These are phyloP conservation scores for Tapirus indicus DNA, from an alignment of 2,797 vertebrate genomes.

Conservation along the genomic window DNA sequence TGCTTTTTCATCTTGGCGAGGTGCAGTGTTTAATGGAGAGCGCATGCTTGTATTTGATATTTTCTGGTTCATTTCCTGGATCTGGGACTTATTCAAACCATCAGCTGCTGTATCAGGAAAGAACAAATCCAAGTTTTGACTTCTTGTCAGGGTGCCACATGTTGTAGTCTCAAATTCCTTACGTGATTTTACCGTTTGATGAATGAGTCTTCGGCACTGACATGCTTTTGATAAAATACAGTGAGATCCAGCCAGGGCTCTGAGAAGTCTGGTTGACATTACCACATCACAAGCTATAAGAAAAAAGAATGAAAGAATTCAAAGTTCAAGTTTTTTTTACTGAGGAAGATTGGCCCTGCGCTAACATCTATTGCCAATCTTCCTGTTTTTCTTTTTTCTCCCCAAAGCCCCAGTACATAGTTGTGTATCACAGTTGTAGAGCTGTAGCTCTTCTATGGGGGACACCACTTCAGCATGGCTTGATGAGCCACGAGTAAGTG, in stretches of 20 bases:
- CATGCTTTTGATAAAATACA: not conserved
- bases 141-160: not conserved
- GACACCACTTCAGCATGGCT: too few species aligned
- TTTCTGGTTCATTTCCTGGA: slow-evolving; percentile 40
- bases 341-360: too few species aligned
- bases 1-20: rapidly evolving
- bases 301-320: slow-evolving; percentile 64
- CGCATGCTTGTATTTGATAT: not conserved
- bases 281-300: slow-evolving; percentile 78
- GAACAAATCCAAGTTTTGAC: slow-evolving; percentile 9
- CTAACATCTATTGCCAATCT: too few species aligned
- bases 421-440: too few species aligned
- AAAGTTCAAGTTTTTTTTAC: not conserved
- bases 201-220: slow-evolving; percentile 37
- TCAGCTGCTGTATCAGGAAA: slow-evolving; percentile 18
- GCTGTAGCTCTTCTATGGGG: too few species aligned
- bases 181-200: not conserved
- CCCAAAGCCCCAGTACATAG: too few species aligned
- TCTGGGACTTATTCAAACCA: slow-evolving; percentile 10
- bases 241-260: slow-evolving; percentile 70
- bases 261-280: slow-evolving; percentile 86
- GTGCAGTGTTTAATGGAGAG: not conserved
- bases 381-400: too few species aligned
- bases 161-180: slow-evolving; percentile 29
- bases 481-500: too few species aligned